Evolutionary conservation across 92 coral and sea anemone species (phyloP).

Genomic region (Phenganax marumi): DNA sequence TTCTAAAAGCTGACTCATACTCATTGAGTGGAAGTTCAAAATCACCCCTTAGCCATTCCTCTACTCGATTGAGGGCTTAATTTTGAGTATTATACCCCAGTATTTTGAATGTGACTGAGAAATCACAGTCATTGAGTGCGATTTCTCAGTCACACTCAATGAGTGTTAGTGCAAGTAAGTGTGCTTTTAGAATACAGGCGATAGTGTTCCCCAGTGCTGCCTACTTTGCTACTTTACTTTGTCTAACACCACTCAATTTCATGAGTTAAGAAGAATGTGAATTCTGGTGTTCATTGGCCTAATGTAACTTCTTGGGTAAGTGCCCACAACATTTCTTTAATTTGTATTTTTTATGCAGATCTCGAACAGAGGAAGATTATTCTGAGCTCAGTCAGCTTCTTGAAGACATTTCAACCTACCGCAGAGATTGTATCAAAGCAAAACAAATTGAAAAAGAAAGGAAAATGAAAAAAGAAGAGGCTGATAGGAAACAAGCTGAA

Average conservation of each 20-base stretch:
- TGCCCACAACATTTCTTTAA: background rate
- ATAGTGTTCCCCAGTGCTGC: background rate
- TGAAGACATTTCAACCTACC: conserved; percentile 26
- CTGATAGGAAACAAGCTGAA: too few relatives aligned
- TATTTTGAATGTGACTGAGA: too few relatives aligned
- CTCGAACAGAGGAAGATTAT: conserved; percentile 7
- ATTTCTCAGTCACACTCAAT: too few relatives aligned
- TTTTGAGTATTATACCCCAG: too few relatives aligned
- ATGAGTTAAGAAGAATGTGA: background rate
- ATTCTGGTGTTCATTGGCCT: background rate
- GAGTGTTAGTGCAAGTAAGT: too few relatives aligned
- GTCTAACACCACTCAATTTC: background rate
- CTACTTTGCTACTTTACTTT: background rate
- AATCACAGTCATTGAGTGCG: too few relatives aligned
- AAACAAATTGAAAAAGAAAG: conserved; percentile 8
- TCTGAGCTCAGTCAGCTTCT: conserved; percentile 19
- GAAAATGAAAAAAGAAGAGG: conserved; percentile 14
- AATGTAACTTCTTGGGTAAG: background rate
- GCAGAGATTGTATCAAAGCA: conserved; percentile 1
- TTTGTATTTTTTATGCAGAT: background rate
- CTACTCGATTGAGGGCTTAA: too few relatives aligned
- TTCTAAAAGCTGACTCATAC: background rate
- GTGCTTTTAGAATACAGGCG: background rate
- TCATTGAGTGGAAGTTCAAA: background rate
- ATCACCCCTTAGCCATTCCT: background rate